Evolutionary conservation across 2,888 invertebrate genomes (phyloP).

Genomic region (Zeuzera pyrina): DNA sequence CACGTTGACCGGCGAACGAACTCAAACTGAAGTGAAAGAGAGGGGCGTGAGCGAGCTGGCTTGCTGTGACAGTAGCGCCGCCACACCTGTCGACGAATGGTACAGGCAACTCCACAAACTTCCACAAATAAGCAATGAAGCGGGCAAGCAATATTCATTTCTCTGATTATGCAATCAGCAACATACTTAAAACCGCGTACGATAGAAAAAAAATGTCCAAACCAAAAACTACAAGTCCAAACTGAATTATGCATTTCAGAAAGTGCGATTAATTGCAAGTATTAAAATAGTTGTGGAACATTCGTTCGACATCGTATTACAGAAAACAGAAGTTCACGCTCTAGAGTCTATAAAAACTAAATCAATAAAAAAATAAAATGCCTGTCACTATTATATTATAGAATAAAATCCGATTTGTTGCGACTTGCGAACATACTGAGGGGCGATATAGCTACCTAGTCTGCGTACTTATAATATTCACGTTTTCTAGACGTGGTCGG

Average conservation of each 20-base stretch:
- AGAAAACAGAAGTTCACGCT: too few relatives aligned
- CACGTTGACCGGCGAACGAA: constrained; percentile 43
- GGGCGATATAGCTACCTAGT: too few relatives aligned
- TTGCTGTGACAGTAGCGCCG: constrained; percentile 30
- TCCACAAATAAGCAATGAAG: constrained; percentile 20
- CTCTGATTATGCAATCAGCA: constrained; percentile 25
- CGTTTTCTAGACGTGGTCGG: too few relatives aligned
- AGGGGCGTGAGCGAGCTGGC: constrained; percentile 21
- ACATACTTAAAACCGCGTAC: constrained; percentile 27
- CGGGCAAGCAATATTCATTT: constrained; percentile 26
- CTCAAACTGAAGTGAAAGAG: constrained; percentile 38
- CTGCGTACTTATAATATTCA: too few relatives aligned
- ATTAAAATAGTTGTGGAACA: constrained; percentile 14
- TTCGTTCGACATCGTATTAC: too few relatives aligned
- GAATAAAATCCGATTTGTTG: too few relatives aligned
- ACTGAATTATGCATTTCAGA: constrained; percentile 23
- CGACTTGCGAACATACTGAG: too few relatives aligned
- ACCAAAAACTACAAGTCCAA: too few relatives aligned
- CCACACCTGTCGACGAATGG: constrained; percentile 43
- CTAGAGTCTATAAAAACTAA: too few relatives aligned
- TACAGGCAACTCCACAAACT: constrained; percentile 10
- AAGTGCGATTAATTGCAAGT: constrained; percentile 27
- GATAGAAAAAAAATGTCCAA: constrained; percentile 31
- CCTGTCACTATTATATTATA: too few relatives aligned
- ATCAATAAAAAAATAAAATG: too few relatives aligned